Evolutionary conservation across 2,797 vertebrate genomes (phyloP), one percentile per base, ranked within the genome.

Genomic region (Neomorphus geoffroyi): DNA sequence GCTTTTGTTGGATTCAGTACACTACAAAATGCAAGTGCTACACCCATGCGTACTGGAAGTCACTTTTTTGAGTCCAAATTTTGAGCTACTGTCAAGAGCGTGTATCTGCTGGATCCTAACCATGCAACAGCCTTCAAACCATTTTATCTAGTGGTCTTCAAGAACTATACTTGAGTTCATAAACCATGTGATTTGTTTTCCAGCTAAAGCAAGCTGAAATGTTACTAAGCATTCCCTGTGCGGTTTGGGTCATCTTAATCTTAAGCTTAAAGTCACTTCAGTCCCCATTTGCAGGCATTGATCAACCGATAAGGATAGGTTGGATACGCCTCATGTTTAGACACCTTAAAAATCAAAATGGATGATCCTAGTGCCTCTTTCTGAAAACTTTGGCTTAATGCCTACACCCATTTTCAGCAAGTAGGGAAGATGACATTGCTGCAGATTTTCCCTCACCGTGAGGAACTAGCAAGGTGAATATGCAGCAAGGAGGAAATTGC

Each of bases 391-490:
- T 93, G 92, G 90, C 86, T 94, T 84, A 56, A 30, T 85, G 92
- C 90, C 93, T 92, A 77, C 53, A 87, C 19, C 56, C 33, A 17
- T 96, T 93, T 94, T 92, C 80, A 66, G 45, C 61, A 81, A 80
- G 69, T 56, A 94, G 73, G 33, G 24, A 86, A 61, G 88, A 94
- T 77, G 85, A 94, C 80, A 70, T 62, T 86, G 84, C 86, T 3
- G 14, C 96, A 93, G 83, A 90, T 85, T 92, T 94, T 78, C 85
- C 46, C 66, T 72, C 77, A 78, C 71, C 85, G 53, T 87, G 80
- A 86, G 77, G 53, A 82, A 2, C 64, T 93, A 92, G 74, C 80
- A 94, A 92, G 93, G 96, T 96, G 94, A 90, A 93, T 78, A 53
- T 74, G 27, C 71, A 90, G 48, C 39, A 81, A 86, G 64, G 45